Base-by-base conservation (phyloP, 1,140 invertebrate genomes). In the Brachionus manjavacas region DNA sequence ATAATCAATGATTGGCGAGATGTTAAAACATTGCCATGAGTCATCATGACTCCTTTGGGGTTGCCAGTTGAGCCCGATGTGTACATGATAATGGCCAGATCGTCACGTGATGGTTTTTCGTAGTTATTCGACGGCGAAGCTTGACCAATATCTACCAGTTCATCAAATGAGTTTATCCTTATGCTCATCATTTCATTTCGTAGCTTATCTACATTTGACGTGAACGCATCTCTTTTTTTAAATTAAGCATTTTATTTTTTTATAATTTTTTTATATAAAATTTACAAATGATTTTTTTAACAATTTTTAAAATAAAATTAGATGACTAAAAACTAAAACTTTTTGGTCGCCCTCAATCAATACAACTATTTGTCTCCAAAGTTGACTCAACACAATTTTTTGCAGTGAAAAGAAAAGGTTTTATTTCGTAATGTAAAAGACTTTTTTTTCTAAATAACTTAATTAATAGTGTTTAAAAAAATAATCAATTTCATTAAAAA, bases 11-110 rank as follows among this genome's bases (percentile, higher is more conserved):
- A 60, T 81, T 60, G 20, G 4, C 35, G 28, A 3, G 95, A 94
- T 41, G 93, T 91, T 85, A 98, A 92, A 86, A 98, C 93, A 90
- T 99, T 98, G 85, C 92, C 92, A 88, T 99, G 96, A 0, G 94
- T 93, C 55, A 92, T 91, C 46, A 92, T 86, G 3, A 92, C 91
- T 79, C 91, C 91, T 89, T 90, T 90, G 4, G 89, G 89, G 14
- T 87, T 76, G 8, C 89, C 89, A 14, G 89, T 90, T 16, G 89
- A 89, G 0, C 89, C 89, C 85, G 88, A 89, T 25, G 89, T 90
- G 85, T 90, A 90, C 89, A 90, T 90, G 16, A 90, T 89, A n/a
- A 90, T 86, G 64, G 89, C 89, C 16, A 89, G 86, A 85, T 90
- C 89, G 16, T 87, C 86, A 14, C 25, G 20, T 12, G 6, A 11